Conservation (phyloP, 2,797 vertebrate species). For the Danio tinwini region DNA sequence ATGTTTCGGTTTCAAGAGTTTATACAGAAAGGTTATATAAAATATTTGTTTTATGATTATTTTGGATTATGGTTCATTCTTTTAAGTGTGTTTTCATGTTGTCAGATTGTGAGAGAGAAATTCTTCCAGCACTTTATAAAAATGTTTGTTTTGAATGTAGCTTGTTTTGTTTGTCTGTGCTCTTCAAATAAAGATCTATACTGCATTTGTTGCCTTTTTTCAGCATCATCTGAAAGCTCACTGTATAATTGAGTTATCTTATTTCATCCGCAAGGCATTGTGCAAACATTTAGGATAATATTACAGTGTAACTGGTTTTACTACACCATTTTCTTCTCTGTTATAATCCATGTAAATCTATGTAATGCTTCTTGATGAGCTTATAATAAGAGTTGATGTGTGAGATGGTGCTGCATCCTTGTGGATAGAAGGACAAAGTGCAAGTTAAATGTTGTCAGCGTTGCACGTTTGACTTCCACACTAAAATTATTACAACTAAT, state of each 20-base stretch:
- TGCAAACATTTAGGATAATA: neutral
- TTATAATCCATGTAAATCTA: neutral
- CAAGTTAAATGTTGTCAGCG: neutral
- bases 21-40: slow-evolving; percentile 10
- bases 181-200: slow-evolving; percentile 52
- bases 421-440: neutral
- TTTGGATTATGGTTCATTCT: neutral
- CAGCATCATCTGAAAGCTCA: too few species aligned
- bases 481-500: too few species aligned
- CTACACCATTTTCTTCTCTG: neutral
- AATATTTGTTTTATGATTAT: neutral
- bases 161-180: slow-evolving; percentile 31
- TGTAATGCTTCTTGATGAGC: neutral
- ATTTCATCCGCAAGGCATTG: neutral
- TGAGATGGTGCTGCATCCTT: neutral
- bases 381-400: neutral
- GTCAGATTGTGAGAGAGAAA: slow-evolving; percentile 36
- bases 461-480: neutral
- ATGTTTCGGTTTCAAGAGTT: neutral
- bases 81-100: slow-evolving; percentile 36
- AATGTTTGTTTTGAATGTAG: slow-evolving; percentile 49
- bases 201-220: neutral
- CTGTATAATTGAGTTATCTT: neutral
- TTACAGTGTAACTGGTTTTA: neutral
- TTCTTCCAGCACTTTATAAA: slow-evolving; percentile 57